These are phyloP conservation scores for Penaeus chinensis DNA, from an alignment of 1,140 invertebrate species.

Conservation along the genomic window DNA sequence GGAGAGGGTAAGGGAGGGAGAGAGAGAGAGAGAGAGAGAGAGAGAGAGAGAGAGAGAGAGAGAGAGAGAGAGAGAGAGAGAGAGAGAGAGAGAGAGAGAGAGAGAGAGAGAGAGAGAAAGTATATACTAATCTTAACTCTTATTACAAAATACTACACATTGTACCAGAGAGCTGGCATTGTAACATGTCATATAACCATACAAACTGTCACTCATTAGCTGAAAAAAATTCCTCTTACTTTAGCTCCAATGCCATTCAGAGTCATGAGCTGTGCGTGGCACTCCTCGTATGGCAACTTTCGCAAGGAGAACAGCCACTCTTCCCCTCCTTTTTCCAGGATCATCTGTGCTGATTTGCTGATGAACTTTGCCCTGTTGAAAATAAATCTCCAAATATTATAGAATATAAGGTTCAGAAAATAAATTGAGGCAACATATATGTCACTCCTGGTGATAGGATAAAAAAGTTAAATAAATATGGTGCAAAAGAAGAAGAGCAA, in stretches of 20 bases:
- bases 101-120: neutral
- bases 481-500: neutral
- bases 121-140: neutral
- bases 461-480: neutral
- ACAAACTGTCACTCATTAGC: slow-evolving; percentile 80
- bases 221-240: slow-evolving; percentile 51
- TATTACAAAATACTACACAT: neutral
- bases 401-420: too few relatives aligned
- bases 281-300: slow-evolving; percentile 67
- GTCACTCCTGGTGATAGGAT: too few relatives aligned
- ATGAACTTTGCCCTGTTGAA: slow-evolving; percentile 69
- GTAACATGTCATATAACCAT: slow-evolving; percentile 68
- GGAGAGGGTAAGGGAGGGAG: neutral
- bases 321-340: slow-evolving; percentile 65
- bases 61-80: too few relatives aligned
- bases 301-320: slow-evolving; percentile 68
- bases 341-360: slow-evolving; percentile 65
- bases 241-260: slow-evolving; percentile 71
- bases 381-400: neutral
- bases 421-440: too few relatives aligned
- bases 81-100: too few relatives aligned
- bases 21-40: neutral
- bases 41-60: neutral
- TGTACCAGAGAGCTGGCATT: too few relatives aligned
- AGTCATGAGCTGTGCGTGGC: slow-evolving; percentile 68